Evolutionary conservation across 2,113 vertebrate species (phyloP), one percentile per base, ranked within the genome.

Genomic region (Callipepla californica): DNA sequence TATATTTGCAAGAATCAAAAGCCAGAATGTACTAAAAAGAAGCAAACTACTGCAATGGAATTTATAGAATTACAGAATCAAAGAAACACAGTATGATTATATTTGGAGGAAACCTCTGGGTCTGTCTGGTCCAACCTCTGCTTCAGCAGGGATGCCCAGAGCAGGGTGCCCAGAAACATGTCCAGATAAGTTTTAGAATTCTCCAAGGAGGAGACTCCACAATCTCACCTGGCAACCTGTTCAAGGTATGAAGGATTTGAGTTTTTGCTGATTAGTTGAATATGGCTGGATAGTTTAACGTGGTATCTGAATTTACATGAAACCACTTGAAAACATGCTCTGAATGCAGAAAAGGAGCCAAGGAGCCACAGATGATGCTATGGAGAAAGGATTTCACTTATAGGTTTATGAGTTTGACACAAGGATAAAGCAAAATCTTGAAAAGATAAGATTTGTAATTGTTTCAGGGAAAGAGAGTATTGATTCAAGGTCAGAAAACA

Each of bases 381-480:
- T 13, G 11, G 55, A 88, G 74, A 87, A 80, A 66, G 36, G 0
- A 45, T 74, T 90, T 82, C 32, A 20, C 9, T 26, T 70, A 38
- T 13, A 80, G 23, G 42, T 55, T 88, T 91, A 44, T 14, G 34
- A 63, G 34, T 59, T 85, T 83, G 72, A 93, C 76, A 80, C 59
- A 44, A 77, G 59, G 72, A 80, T 92, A 87, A 94, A 70, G 38
- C 47, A 59, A 87, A 92, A 70, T 74, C 79, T 80, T 55, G 76
- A 59, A 88, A 91, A 89, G 14, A 87, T 85, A 93, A 40, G 68
- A 38, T 77, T 85, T 55, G 26, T 77, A 91, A 83, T 87, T 94
- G 86, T 94, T 95, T 93, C 72, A 83, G 87, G 57, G 63, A 55
- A 92, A 70, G 63, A 87, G 15, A 2, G 1, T 83, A 95, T 94